Evolutionary conservation across 2,113 vertebrate genomes (phyloP).

Genomic region (Nerophis ophidion): DNA sequence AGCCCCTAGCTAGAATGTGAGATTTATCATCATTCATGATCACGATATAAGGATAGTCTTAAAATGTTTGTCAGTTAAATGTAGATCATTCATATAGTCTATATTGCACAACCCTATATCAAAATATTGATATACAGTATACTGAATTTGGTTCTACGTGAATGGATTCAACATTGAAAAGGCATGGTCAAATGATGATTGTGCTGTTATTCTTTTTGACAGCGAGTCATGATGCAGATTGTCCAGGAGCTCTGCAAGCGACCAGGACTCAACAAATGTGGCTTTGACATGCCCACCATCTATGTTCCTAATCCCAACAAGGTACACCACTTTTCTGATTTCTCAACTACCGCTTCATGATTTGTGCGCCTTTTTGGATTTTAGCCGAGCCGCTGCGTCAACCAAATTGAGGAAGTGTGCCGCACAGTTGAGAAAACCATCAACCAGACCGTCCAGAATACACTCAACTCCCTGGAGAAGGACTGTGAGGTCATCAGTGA

Average conservation of each 20-base stretch:
- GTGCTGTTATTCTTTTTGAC: background rate
- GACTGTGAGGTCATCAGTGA: constrained; percentile 75
- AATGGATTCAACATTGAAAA: too few relatives aligned
- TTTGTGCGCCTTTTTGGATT: background rate
- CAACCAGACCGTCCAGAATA: constrained; percentile 79
- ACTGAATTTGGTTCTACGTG: too few relatives aligned
- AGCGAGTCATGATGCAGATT: constrained; percentile 84
- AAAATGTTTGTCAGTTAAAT: too few relatives aligned
- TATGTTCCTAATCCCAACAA: constrained; percentile 75
- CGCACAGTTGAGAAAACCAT: constrained; percentile 78
- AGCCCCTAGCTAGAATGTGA: too few relatives aligned
- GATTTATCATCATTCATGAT: too few relatives aligned
- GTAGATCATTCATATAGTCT: too few relatives aligned
- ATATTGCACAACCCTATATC: too few relatives aligned
- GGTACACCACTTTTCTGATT: constrained; percentile 33
- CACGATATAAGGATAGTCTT: too few relatives aligned
- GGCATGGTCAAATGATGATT: background rate
- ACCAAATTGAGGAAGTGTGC: constrained; percentile 80
- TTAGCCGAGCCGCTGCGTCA: constrained; percentile 76
- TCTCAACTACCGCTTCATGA: background rate
- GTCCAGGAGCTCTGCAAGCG: constrained; percentile 82
- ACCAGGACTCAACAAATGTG: constrained; percentile 80
- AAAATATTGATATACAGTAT: too few relatives aligned
- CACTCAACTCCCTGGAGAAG: constrained; percentile 76
- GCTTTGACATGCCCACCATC: constrained; percentile 82